These are phyloP conservation scores for Harlomillsia oculata DNA, from an alignment of 1,140 invertebrate genomes.

Conservation along the genomic window DNA sequence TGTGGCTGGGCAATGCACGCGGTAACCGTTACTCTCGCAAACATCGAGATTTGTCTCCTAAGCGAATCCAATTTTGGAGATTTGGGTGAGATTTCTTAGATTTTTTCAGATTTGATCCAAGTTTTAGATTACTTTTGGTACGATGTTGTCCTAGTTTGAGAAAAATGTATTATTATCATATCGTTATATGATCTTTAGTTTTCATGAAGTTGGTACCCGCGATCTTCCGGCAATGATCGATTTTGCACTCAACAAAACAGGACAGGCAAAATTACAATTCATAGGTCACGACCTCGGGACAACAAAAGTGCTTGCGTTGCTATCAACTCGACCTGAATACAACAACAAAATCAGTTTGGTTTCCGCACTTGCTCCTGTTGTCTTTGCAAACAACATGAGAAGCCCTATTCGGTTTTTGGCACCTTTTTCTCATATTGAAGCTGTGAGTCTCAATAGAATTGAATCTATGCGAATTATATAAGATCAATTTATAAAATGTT, in stretches of 20 bases:
- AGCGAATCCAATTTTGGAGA: conserved; percentile 40
- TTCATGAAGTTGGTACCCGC: conserved; percentile 45
- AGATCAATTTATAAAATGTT: background rate
- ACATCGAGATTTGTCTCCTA: conserved; percentile 36
- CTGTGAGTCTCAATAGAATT: background rate
- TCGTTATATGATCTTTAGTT: no score
- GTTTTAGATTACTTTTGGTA: no score
- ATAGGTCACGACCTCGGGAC: conserved; percentile 60
- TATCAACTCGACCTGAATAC: conserved; percentile 52
- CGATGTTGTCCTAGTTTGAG: no score
- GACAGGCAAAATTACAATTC: conserved; percentile 48
- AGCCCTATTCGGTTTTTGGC: conserved; percentile 39
- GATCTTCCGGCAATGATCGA: conserved; percentile 59
- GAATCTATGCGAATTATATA: background rate
- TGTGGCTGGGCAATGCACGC: conserved; percentile 46
- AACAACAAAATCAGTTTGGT: conserved; percentile 53
- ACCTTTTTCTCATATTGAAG: conserved; percentile 34
- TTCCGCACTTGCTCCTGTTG: conserved; percentile 54
- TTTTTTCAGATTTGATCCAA: no score
- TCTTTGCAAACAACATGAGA: conserved; percentile 49
- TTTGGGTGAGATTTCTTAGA: conserved; percentile 42
- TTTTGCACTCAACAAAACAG: conserved; percentile 48
- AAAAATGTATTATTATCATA: no score
- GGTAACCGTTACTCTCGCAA: conserved; percentile 43
- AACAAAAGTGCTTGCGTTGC: conserved; percentile 50